Percentiles rank a stretch among this genome's conserved stretches.
phyloP scores from a whole-genome alignment of 2,888 invertebrate genomes.

The Loripinus fragilis region DNA sequence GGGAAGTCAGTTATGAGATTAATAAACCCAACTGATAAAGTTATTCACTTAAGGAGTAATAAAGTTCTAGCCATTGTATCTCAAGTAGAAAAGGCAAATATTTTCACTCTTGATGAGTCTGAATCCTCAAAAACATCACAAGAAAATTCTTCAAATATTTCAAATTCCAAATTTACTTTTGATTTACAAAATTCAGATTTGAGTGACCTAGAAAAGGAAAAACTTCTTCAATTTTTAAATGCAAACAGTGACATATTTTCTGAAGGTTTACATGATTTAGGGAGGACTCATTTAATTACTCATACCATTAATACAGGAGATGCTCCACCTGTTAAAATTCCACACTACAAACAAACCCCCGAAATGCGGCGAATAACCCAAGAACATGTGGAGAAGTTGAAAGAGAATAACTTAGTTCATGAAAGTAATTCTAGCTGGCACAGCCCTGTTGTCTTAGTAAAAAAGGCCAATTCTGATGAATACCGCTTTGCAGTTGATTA shows the following conservation, averaged over 20 bases:
- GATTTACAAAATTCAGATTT: constrained; percentile 29
- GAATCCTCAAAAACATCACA: not conserved
- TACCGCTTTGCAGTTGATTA: no score
- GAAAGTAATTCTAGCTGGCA: constrained; percentile 46
- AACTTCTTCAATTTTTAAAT: constrained; percentile 28
- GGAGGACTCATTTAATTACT: constrained; percentile 35
- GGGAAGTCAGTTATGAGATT: constrained; percentile 29
- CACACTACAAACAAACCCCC: constrained; percentile 42
- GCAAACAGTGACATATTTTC: constrained; percentile 47
- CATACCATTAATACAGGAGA: constrained; percentile 36
- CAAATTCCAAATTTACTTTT: not conserved
- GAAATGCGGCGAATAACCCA: constrained; percentile 27
- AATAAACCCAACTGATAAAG: constrained; percentile 31
- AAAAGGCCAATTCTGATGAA: no score
- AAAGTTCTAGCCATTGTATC: constrained; percentile 36
- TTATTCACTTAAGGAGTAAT: constrained; percentile 33
- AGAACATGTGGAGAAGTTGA: constrained; percentile 26
- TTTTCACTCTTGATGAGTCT: constrained; percentile 3
- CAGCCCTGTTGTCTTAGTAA: constrained; percentile 49
- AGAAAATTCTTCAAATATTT: not conserved
- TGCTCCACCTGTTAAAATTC: no score
- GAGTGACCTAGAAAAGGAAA: constrained; percentile 24
- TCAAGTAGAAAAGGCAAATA: not conserved
- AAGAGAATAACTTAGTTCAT: constrained; percentile 30
- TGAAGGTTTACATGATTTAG: constrained; percentile 42